Percentiles rank a stretch among this genome's conserved stretches.
Evolutionary conservation across 1,140 invertebrate species (phyloP).

Genomic region (Drosophila mojavensis): DNA sequence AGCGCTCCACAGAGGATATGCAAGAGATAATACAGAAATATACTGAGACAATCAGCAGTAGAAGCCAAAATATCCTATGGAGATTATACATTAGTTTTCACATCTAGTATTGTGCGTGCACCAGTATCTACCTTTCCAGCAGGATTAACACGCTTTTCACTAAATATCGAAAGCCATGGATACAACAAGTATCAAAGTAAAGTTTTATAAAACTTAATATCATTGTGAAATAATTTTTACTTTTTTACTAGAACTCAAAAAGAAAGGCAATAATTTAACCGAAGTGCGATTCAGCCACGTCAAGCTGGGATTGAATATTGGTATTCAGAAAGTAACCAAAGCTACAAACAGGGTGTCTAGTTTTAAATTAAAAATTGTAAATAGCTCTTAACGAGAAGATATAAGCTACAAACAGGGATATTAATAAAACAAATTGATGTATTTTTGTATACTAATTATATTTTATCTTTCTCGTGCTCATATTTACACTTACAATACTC

Average conservation of each 20-base stretch:
- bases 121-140: constrained; percentile 57
- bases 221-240: background rate
- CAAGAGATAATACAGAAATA: constrained; percentile 63
- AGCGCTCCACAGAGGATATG: constrained; percentile 70
- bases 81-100: background rate
- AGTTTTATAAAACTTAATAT: constrained; percentile 44
- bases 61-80: constrained; percentile 68
- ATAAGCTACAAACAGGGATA: too few species aligned
- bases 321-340: background rate
- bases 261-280: background rate
- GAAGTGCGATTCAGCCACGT: background rate
- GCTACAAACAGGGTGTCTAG: background rate
- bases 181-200: constrained; percentile 67
- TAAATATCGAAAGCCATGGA: constrained; percentile 70
- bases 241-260: background rate
- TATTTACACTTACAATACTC: too few species aligned
- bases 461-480: too few species aligned
- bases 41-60: constrained; percentile 56
- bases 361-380: too few species aligned
- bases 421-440: too few species aligned
- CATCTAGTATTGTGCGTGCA: background rate
- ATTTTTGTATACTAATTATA: too few species aligned
- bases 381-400: too few species aligned
- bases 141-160: constrained; percentile 45
- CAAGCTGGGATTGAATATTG: background rate